Conservation (phyloP, 2,888 invertebrate species). For the Aphrophora alni region DNA sequence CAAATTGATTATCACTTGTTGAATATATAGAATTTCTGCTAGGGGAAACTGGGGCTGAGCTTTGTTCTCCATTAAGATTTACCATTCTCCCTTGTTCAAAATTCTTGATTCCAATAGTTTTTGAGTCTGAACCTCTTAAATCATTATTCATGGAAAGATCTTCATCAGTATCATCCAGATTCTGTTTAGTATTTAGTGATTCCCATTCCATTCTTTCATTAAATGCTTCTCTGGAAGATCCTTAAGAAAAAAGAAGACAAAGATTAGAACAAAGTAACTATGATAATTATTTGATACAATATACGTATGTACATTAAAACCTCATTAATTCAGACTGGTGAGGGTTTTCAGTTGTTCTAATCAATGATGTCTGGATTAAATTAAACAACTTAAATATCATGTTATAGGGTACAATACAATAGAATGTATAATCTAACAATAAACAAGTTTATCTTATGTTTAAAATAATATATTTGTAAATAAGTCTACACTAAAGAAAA, state of each 20-base stretch:
- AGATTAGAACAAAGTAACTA: too few species aligned
- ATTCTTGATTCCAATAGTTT: not conserved
- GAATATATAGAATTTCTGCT: not conserved
- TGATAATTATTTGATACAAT: too few species aligned
- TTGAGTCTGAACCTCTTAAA: not conserved
- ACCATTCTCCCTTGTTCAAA: not conserved
- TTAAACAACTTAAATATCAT: too few species aligned
- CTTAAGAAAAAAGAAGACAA: not conserved
- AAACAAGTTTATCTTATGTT: too few species aligned
- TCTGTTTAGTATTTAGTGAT: not conserved
- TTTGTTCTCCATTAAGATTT: not conserved
- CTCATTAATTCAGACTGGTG: too few species aligned
- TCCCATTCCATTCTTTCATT: slow-evolving; percentile 43
- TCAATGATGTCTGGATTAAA: too few species aligned
- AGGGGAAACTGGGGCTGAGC: not conserved
- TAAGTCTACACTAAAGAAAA: too few species aligned
- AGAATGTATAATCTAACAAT: too few species aligned
- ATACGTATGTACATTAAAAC: too few species aligned
- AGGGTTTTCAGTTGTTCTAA: too few species aligned
- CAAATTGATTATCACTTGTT: not conserved
- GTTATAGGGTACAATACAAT: too few species aligned
- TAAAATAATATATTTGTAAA: too few species aligned
- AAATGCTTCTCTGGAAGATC: slow-evolving; percentile 25
- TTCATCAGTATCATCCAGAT: not conserved
- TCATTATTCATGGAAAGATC: not conserved